Base-by-base conservation (phyloP, 2,888 invertebrate genomes). In the Ophioninae sp. region DNA sequence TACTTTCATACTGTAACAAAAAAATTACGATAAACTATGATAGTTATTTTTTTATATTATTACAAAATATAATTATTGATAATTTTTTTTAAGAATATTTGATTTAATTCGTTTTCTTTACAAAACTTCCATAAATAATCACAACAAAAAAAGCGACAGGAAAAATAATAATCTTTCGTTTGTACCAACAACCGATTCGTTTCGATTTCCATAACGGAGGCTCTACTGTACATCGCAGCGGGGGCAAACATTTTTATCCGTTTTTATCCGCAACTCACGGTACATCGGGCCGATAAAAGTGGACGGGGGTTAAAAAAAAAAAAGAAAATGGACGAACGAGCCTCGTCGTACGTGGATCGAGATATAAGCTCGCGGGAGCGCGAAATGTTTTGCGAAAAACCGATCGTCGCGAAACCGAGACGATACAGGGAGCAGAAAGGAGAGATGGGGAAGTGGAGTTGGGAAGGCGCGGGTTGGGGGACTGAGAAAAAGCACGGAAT, bases 341-440 rank as follows among this genome's bases (percentile, higher is more conserved):
- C 30, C 56, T 75, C 75, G 72, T 58, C 63, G 59, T 61, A 63
- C 61, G 67, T 78, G 39, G n/a, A 73, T 23, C 51, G 56, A 67
- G 69, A 69, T 74, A 73, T 75, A 69, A 80, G 79, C 82, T 79
- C 77, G 82, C 79, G 64, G 69, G 82, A 82, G 84, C 84, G 82
- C 82, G 76, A 84, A 84, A 84, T 64, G 73, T 81, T 65, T 56
- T 69, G 82, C 37, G 77, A 44, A 84, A 78, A 77, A 75, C 68
- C 75, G 72, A 75, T 75, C 56, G 72, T 30, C 44, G 79, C 23
- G 39, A 74, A 73, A 23, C 41, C 30, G 64, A 41, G 58, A 71
- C 56, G 44, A 61, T 30, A 44, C 41, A 30, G 30, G 51, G 73
- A 61, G 44, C 17, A 71, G n/a, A 63, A 63, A 23, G 44, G 13